phyloP scores from a whole-genome alignment of 2,113 vertebrate species.

The Anseranas semipalmata region DNA sequence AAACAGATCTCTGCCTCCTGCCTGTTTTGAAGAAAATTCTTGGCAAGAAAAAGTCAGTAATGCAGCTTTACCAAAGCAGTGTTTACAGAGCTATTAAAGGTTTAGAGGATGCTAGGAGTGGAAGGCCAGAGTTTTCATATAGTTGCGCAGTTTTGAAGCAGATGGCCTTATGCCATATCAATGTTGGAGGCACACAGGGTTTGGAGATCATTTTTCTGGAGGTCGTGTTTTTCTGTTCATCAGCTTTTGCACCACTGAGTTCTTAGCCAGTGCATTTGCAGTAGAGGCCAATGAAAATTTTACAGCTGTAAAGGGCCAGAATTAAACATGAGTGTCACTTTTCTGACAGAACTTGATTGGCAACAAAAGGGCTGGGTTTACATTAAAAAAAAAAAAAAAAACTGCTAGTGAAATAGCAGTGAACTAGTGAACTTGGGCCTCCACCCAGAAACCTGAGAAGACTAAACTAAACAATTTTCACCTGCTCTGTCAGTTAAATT shows the following conservation, averaged over 20 bases:
- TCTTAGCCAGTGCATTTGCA: background rate
- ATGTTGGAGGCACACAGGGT: background rate
- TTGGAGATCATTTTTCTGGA: background rate
- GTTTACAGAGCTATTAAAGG: background rate
- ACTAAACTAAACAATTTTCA: background rate
- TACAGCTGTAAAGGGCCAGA: background rate
- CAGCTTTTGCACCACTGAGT: background rate
- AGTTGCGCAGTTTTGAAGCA: background rate
- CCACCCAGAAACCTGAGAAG: constrained; percentile 18
- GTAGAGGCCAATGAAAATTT: background rate
- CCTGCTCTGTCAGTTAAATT: background rate
- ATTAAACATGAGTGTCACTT: background rate
- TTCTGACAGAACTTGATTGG: background rate
- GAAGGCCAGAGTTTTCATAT: background rate
- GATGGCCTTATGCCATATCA: background rate
- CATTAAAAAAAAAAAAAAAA: background rate
- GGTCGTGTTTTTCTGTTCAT: background rate
- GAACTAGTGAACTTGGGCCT: constrained; percentile 3
- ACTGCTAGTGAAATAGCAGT: background rate
- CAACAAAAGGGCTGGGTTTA: background rate
- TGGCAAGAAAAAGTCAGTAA: background rate
- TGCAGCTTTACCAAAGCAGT: background rate
- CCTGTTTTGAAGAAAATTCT: background rate
- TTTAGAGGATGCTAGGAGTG: background rate
- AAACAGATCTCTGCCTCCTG: background rate